Evolutionary conservation across 2,797 vertebrate species (phyloP), one percentile per base, ranked within the genome.

Genomic region (Enteromius anoplus): DNA sequence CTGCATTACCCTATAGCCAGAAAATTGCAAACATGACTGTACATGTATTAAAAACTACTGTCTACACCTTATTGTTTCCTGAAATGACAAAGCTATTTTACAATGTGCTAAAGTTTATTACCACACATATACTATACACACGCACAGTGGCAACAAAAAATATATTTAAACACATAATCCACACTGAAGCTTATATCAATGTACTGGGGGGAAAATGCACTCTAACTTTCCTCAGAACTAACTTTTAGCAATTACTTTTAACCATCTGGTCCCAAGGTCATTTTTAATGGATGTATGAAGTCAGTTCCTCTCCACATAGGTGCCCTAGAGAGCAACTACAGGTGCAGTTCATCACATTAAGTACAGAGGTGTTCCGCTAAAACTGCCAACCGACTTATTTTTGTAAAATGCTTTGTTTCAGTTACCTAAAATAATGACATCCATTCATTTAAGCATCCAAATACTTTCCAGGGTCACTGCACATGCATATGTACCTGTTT

Each of bases 1-100:
- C 95, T 53, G 89, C 32, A 62, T 40, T 88, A 29, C 95, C 94
- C 95, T 95, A 89, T 29, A 81, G 85, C 23, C 73, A 60, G 23
- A 60, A 60, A 12, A 5, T 34, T 7, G 21, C 3, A 42, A 0
- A 42, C 14, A n/a, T 45, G n/a, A n/a, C 62, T 19, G 17, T 60
- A 51, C 11, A 34, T n/a, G 29, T n/a, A n/a, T 21, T 32, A 10
- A 14, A 19, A 70, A 55, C 21, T 51, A 21, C 70, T 11, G 15
- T 72, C 8, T 3, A 26, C n/a, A 72, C 47, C 17, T 72, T 72
- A 34, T 14, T 14, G 29, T n/a, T 73, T 73, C 2, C 26, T 10
- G 1, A 73, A 53, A 4, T n/a, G 2, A 60, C 37, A 9, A 19
- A 23, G 4, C 10, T 26, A 26, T 45, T 76, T 10, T 76, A 62